Evolutionary conservation across 2,113 vertebrate species (phyloP).

Genomic region (Clarias macrocephalus): DNA sequence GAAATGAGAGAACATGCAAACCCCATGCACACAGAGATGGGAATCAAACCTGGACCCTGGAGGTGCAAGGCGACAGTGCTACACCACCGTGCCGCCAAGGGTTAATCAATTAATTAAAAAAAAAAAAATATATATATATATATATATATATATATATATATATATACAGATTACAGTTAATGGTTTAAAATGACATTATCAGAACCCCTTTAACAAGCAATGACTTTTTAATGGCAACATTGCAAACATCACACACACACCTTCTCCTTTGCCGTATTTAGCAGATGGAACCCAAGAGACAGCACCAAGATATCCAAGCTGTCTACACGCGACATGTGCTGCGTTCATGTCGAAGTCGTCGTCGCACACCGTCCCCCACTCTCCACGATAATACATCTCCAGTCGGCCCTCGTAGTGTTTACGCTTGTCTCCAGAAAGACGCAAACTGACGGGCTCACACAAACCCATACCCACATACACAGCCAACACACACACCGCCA

Average conservation of each 20-base stretch:
- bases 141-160: too few species aligned
- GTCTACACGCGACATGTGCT: slow-evolving; percentile 84
- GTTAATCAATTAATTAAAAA: too few species aligned
- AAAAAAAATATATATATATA: too few species aligned
- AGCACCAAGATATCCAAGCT: slow-evolving; percentile 84
- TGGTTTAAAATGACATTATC: background rate
- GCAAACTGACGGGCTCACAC: slow-evolving; percentile 74
- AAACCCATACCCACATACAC: slow-evolving; percentile 10
- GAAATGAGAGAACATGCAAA: too few species aligned
- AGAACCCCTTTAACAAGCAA: background rate
- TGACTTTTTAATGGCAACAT: background rate
- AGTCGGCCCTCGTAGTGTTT: slow-evolving; percentile 90
- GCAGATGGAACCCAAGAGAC: slow-evolving; percentile 82
- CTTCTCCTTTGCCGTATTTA: slow-evolving; percentile 89
- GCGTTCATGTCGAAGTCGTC: slow-evolving; percentile 91
- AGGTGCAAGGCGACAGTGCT: too few species aligned
- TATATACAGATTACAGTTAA: background rate
- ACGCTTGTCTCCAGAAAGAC: slow-evolving; percentile 85
- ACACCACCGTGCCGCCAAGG: too few species aligned
- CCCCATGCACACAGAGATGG: too few species aligned
- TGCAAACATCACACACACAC: background rate
- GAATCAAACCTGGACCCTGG: too few species aligned
- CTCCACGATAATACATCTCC: slow-evolving; percentile 83
- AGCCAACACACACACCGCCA: slow-evolving; percentile 49
- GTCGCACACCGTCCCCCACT: slow-evolving; percentile 94